Conservation (phyloP, 1,140 invertebrate genomes). For the Euwallacea similis region DNA sequence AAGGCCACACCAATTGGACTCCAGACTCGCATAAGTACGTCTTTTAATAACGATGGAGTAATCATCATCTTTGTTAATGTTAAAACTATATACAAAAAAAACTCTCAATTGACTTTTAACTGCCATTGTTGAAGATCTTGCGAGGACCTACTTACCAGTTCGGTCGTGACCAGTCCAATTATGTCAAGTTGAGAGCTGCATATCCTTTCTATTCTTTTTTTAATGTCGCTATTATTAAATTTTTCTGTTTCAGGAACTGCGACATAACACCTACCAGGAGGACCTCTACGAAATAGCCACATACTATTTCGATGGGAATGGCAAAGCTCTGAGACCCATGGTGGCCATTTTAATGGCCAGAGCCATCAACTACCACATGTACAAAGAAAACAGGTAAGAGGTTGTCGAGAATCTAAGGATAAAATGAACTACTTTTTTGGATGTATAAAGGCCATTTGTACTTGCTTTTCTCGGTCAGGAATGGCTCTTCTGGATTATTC, state of each 20-base stretch:
- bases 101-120: neutral
- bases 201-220: no score
- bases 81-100: no score
- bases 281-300: conserved; percentile 85
- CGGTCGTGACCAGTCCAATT: neutral
- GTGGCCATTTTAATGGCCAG: conserved; percentile 88
- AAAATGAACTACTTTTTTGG: no score
- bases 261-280: conserved; percentile 73
- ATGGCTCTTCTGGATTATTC: no score
- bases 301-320: conserved; percentile 96
- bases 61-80: no score
- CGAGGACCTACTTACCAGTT: conserved; percentile 7
- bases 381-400: conserved; percentile 75
- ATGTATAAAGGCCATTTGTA: no score
- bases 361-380: conserved; percentile 87
- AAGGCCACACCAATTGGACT: no score
- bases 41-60: no score
- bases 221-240: neutral
- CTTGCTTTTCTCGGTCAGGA: no score
- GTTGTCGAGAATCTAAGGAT: neutral
- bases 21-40: no score
- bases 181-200: neutral
- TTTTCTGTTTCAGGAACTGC: conserved; percentile 66
- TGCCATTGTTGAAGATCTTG: conserved; percentile 11
- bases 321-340: conserved; percentile 92